Conservation (phyloP, 2,113 vertebrate genomes). For the Cochlearius cochlearius region DNA sequence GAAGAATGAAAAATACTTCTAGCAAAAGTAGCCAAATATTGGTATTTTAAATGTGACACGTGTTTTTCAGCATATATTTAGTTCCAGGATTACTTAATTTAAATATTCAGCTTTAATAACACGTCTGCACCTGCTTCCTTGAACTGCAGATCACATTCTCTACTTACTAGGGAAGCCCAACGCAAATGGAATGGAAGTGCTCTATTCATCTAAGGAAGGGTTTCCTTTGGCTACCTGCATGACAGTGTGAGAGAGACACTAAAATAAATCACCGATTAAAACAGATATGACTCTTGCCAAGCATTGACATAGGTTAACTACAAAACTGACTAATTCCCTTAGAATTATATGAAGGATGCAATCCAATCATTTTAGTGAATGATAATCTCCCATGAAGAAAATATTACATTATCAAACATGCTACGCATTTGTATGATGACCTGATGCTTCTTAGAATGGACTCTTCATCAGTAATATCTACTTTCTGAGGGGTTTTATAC, state of each 20-base stretch:
- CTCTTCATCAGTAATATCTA: neutral
- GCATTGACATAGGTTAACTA: fast-evolving
- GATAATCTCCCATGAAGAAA: neutral
- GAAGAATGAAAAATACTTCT: neutral
- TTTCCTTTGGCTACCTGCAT: neutral
- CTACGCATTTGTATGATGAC: neutral
- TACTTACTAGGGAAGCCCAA: neutral
- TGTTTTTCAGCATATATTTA: neutral
- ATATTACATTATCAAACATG: neutral
- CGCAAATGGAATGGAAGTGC: neutral
- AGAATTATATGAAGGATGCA: neutral
- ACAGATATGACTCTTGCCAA: neutral
- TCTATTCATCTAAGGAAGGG: neutral
- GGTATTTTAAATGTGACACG: neutral
- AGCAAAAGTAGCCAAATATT: neutral
- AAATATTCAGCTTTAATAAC: neutral
- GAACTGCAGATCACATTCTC: neutral
- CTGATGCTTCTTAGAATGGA: neutral
- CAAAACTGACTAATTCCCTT: neutral
- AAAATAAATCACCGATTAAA: neutral
- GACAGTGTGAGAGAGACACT: neutral
- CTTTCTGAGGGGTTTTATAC: neutral
- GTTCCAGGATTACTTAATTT: neutral
- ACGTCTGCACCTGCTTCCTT: neutral
- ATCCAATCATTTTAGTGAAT: neutral